These are phyloP conservation scores for Aporophyla lueneburgensis DNA, from an alignment of 2,888 invertebrate species.

Conservation along the genomic window DNA sequence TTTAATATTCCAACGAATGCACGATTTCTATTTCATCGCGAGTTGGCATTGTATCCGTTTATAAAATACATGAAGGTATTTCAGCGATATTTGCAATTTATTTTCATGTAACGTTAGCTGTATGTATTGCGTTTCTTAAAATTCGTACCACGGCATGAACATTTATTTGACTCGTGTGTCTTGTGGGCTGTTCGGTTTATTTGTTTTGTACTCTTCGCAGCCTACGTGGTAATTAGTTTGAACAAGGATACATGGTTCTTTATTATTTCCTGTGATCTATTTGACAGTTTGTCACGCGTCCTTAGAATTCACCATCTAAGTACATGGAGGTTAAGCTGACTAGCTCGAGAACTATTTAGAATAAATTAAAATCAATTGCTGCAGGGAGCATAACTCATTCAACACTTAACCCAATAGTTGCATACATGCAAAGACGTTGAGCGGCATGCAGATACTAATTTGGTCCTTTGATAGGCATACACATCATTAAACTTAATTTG, in stretches of 20 bases:
- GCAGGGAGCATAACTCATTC: too few species aligned
- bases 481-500: not conserved
- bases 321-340: not conserved
- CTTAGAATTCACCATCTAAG: not conserved
- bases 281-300: slow-evolving; percentile 5
- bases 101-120: slow-evolving; percentile 34
- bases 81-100: slow-evolving; percentile 45
- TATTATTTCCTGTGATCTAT: slow-evolving; percentile 18
- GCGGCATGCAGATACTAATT: not conserved
- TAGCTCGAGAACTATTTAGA: not conserved
- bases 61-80: slow-evolving; percentile 49
- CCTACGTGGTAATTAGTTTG: slow-evolving; percentile 21
- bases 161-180: slow-evolving; percentile 8
- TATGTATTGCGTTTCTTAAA: slow-evolving; percentile 21
- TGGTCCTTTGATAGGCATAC: not conserved
- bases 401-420: too few species aligned
- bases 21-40: slow-evolving; percentile 59
- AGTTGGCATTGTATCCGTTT: slow-evolving; percentile 57
- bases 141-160: slow-evolving; percentile 1
- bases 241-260: not conserved
- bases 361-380: not conserved
- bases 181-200: slow-evolving; percentile 1
- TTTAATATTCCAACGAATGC: slow-evolving; percentile 55
- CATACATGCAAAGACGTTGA: not conserved
- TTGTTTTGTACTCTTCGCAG: slow-evolving; percentile 6